Evolutionary conservation across 2,113 vertebrate genomes (phyloP), one percentile per base, ranked within the genome.

Genomic region (Chitala chitala): DNA sequence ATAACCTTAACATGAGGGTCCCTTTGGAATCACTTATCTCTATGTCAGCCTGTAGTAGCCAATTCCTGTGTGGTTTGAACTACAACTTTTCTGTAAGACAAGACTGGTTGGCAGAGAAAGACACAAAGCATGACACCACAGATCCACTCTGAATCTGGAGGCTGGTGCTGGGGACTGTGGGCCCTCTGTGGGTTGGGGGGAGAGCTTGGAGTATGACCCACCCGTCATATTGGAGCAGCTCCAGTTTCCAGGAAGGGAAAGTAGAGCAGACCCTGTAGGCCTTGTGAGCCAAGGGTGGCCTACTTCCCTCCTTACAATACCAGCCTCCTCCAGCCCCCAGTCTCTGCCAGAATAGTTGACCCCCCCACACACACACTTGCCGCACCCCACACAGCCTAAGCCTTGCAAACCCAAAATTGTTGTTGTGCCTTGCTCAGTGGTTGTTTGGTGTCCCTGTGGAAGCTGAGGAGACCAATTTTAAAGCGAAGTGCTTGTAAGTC

Each of bases 181-280:
- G 59, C 31, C 33, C 42, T 2, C 9, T 22, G 10, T 48, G 64
- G 5, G 26, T 68, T 44, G 64, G 22, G 13, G 44, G 64, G n/a
- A 20, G 51, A 55, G 51, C n/a, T 64, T 69, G 73, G 40, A 46
- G 36, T 26, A 26, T 55, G 48, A 33, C 56, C 73, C 50, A 26
- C 40, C 68, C 26, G 7, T 1, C 26, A 59, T 53, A 59, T 50
- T 29, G 42, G 29, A 50, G 55, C 54, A 69, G 74, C 15, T 59
- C 50, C 40, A 75, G 26, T 75, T 56, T 69, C 65, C 65, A 48
- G 54, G 46, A 36, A 59, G 15, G 65, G 65, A 75, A 69, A 69
- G 53, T 38, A 33, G 65, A 50, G 65, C 36, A 69, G 40, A 38
- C 17, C 26, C 56, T n/a, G 22, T 31, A 9, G 69, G 50, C 68